Evolutionary conservation across 2,888 invertebrate genomes (phyloP), one percentile per base, ranked within the genome.

Genomic region (Microchrysa polita): DNA sequence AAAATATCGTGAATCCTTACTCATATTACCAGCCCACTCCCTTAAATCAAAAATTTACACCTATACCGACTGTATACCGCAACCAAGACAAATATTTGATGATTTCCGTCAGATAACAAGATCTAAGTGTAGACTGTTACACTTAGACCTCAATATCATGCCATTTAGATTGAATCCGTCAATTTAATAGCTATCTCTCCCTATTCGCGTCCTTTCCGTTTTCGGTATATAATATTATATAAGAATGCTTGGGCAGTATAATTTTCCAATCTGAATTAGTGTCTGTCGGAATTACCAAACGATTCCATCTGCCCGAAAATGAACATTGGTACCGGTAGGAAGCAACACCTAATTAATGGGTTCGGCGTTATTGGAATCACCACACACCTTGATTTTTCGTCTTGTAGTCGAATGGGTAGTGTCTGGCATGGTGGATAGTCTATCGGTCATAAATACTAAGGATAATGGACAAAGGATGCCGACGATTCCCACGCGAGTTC

Each of bases 381-480:
- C 69, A 67, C 69, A 75, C 69, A 73, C 73, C 69, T 75, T 63
- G 69, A 61, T 69, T 69, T n/a, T 69, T 52, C 23, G 27, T 16
- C 10, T 52, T 18, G n/a, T n/a, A 20, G 55, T 23, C 55, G 55
- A n/a, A n/a, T n/a, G 23, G n/a, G n/a, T n/a, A n/a, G n/a, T n/a
- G n/a, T n/a, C n/a, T n/a, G 27, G 40, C 12, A 27, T 27, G 69
- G 7, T 14, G n/a, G 12, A 69, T 55, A 22, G 69, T 69, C 65
- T 48, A 48, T 48, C 57, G 57, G 71, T 48, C 69, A 75, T 75
- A 75, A 74, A 75, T 74, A 74, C 55, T 72, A 34, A 74, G 75
- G 75, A 75, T 75, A 75, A 75, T 75, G 72, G 55, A 72, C 74
- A 75, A 75, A 75, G 74, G 61, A 67, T 57, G 72, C 75, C 75